These are phyloP conservation scores for Cordylochernes scorpioides DNA, from an alignment of 2,888 invertebrate genomes.

Conservation along the genomic window DNA sequence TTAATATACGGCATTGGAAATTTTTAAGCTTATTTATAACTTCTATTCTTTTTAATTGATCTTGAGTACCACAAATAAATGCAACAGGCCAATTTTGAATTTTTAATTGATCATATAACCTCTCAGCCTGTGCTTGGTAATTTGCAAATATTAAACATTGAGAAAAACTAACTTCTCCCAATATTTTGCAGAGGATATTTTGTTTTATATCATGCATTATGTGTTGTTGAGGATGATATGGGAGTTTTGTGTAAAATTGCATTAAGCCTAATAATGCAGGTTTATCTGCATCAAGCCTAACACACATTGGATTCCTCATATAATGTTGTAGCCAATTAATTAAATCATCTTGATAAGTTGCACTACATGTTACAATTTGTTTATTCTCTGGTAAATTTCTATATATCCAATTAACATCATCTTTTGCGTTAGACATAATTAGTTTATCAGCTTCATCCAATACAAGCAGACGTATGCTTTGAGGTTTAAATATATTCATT, in stretches of 20 bases:
- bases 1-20: conserved; percentile 51
- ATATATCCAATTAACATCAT: conserved; percentile 50
- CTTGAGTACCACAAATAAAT: conserved; percentile 33
- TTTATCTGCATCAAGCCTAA: conserved; percentile 39
- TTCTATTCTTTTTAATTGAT: conserved; percentile 44
- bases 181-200: conserved; percentile 26
- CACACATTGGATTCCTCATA: conserved; percentile 47
- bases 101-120: conserved; percentile 40
- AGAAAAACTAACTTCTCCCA: conserved; percentile 44
- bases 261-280: conserved; percentile 36
- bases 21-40: conserved; percentile 48
- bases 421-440: conserved; percentile 44
- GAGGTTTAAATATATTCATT: conserved; percentile 18
- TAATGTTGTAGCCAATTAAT: conserved; percentile 40
- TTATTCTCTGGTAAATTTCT: conserved; percentile 41
- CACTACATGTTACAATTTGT: conserved; percentile 74
- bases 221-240: conserved; percentile 19
- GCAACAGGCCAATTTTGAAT: conserved; percentile 38
- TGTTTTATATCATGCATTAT: conserved; percentile 21
- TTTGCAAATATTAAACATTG: conserved; percentile 80
- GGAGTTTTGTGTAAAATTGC: conserved; percentile 19
- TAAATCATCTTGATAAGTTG: conserved; percentile 56
- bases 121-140: conserved; percentile 52
- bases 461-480: conserved; percentile 32
- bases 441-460: conserved; percentile 95